Base-by-base conservation (phyloP, 2,888 invertebrate genomes). In the Phortica okadai region DNA sequence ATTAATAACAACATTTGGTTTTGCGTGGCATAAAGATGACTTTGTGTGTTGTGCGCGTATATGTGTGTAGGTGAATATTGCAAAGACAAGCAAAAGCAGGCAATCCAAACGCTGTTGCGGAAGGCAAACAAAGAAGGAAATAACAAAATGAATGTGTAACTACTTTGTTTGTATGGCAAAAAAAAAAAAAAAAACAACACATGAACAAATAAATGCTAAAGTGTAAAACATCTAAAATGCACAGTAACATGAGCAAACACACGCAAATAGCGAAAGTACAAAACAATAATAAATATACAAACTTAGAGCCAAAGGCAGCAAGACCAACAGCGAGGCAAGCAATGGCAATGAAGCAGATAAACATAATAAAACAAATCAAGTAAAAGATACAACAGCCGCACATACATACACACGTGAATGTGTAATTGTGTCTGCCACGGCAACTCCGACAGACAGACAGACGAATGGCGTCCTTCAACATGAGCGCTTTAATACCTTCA, bases 1-100 rank as follows among this genome's bases (percentile, higher is more conserved):
- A 59, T 56, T 72, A 80, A 80, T 80, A 80, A 80, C 80, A 80
- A 80, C 4, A 33, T 33, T 33, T 33, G 33, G 33, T 33, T 33
- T 33, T 33, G 33, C 33, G 33, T 33, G 33, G 33, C 33, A 33
- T 33, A 2, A 33, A 33, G 33, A 33, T 33, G 2, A 33, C 33
- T 33, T 4, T 33, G 33, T 33, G 4, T 33, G 33, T 33, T 33
- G 33, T 33, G 33, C 33, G 33, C 1, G 14, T 50, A 50, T 21
- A 45, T 8, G 45, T 45, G 45, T 45, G 14, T 50, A 50, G 10
- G 50, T 11, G 50, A 50, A 14, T 50, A 14, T 50, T 50, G 50
- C 50, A 8, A 11, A 11, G 50, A 2, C 80, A 80, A 78, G 80
- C 80, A 74, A 70, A 59, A 67, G 62, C 77, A 66, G 44, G 64